A percentile compares a stretch with the other conserved stretches of the same genome.
These are phyloP conservation scores for Megalops atlanticus DNA, from an alignment of 2,113 vertebrate species.

Conservation along the genomic window DNA sequence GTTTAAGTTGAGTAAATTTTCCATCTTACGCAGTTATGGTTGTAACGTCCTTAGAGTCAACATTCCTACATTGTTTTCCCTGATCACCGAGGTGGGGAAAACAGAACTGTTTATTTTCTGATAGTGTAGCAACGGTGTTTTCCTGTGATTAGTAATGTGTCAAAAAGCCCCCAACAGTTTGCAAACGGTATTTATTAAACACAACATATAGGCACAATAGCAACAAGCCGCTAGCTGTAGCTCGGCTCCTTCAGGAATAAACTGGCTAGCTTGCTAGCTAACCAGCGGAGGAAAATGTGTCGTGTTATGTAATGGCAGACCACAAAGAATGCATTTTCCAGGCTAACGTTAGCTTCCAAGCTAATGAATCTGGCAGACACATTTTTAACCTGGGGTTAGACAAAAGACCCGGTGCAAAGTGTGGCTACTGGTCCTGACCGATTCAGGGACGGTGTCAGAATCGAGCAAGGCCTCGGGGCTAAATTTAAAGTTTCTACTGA, in stretches of 20 bases:
- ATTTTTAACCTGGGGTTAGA: background rate
- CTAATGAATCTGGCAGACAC: background rate
- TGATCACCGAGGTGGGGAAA: no score
- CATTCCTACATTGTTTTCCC: no score
- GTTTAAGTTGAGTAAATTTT: background rate
- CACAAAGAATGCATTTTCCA: background rate
- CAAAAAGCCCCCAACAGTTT: background rate
- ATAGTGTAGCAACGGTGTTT: no score
- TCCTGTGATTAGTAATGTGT: no score
- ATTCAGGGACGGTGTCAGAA: background rate
- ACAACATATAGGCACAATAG: background rate
- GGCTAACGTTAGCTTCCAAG: background rate
- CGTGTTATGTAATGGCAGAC: background rate
- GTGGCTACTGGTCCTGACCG: background rate
- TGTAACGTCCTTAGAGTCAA: background rate
- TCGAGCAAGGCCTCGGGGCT: slow-evolving; percentile 15
- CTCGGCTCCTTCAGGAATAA: background rate
- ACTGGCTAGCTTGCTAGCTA: background rate
- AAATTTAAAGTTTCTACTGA: background rate
- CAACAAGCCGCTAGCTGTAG: background rate
- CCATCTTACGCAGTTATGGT: background rate
- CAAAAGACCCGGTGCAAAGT: background rate
- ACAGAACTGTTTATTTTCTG: no score
- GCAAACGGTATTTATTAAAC: background rate
- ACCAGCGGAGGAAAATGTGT: background rate